phyloP scores from a whole-genome alignment of 2,113 vertebrate species.

The Motacilla tschutschensis region DNA sequence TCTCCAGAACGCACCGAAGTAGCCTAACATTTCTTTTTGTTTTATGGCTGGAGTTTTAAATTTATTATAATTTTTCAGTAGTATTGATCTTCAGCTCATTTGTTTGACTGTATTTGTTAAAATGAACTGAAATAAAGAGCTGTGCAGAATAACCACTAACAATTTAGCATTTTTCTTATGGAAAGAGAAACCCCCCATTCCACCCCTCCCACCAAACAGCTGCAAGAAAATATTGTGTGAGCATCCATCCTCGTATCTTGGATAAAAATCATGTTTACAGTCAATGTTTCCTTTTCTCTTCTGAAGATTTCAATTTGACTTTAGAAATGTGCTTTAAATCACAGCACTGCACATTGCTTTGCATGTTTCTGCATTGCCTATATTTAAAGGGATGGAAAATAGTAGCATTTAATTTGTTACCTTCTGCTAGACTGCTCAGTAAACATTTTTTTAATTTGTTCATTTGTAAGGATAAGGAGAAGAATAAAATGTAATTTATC shows the following conservation, averaged over 20 bases:
- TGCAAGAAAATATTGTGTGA: slow-evolving; percentile 41
- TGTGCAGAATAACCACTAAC: slow-evolving; percentile 30
- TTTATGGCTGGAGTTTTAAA: slow-evolving; percentile 47
- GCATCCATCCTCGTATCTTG: background rate
- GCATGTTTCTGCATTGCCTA: slow-evolving; percentile 4
- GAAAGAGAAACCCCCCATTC: background rate
- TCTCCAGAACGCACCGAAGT: slow-evolving; percentile 45
- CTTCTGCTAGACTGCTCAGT: slow-evolving; percentile 60
- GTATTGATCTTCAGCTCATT: slow-evolving; percentile 46
- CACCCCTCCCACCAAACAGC: background rate
- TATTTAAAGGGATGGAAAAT: slow-evolving; percentile 30
- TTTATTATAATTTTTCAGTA: slow-evolving; percentile 41
- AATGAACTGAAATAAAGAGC: slow-evolving; percentile 14
- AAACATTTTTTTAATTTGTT: slow-evolving; percentile 73
- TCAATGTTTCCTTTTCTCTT: background rate
- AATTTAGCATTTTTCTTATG: slow-evolving; percentile 37
- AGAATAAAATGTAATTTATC: slow-evolving; percentile 73
- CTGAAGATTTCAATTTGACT: slow-evolving; percentile 31
- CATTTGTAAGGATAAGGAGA: slow-evolving; percentile 60
- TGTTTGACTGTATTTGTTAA: slow-evolving; percentile 39
- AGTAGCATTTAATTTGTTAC: slow-evolving; percentile 47
- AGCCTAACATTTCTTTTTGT: slow-evolving; percentile 48
- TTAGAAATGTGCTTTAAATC: slow-evolving; percentile 23
- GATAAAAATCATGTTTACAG: background rate
- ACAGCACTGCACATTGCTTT: background rate